phyloP scores from a whole-genome alignment of 2,888 invertebrate species.

The Coenonympha glycerion region DNA sequence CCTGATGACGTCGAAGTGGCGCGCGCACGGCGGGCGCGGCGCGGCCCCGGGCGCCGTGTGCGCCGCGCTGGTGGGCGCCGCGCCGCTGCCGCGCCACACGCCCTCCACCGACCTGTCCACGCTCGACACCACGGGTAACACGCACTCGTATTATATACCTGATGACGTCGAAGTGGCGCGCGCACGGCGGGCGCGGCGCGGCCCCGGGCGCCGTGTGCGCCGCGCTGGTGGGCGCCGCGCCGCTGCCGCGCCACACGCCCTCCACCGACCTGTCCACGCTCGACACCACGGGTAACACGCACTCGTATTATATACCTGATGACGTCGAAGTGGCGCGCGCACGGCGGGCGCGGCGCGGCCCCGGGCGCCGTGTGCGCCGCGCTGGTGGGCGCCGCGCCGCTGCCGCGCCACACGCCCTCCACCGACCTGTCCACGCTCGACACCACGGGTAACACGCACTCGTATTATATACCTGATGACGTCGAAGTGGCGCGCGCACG shows the following conservation, averaged over 20 bases:
- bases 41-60: conserved; percentile 50
- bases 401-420: conserved; percentile 41
- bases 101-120: conserved; percentile 55
- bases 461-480: too few relatives aligned
- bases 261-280: conserved; percentile 56
- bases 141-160: too few relatives aligned
- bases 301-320: too few relatives aligned
- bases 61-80: conserved; percentile 41
- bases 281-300: conserved; percentile 4
- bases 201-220: conserved; percentile 54
- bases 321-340: too few relatives aligned
- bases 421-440: conserved; percentile 53
- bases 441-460: not conserved
- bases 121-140: conserved; percentile 28
- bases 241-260: conserved; percentile 36
- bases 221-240: conserved; percentile 36
- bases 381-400: conserved; percentile 35
- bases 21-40: conserved; percentile 34
- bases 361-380: conserved; percentile 53
- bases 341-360: conserved; percentile 35
- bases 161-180: too few relatives aligned
- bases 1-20: too few relatives aligned
- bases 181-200: conserved; percentile 35
- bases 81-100: conserved; percentile 34
- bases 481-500: too few relatives aligned